Conservation (phyloP, 2,797 vertebrate genomes). For the Brachyalestes nurse region DNA sequence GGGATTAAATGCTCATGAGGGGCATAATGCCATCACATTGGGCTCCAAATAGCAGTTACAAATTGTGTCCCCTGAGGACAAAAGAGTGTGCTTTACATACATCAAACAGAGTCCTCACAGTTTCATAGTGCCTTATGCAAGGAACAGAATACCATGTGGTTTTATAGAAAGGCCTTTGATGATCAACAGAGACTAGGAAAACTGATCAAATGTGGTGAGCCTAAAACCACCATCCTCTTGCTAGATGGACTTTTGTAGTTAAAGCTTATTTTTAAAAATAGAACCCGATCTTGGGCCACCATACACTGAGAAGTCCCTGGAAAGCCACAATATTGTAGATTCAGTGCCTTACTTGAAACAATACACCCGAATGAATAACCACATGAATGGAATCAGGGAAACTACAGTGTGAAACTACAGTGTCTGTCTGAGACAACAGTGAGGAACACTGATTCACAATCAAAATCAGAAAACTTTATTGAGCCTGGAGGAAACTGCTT, state of each 20-base stretch:
- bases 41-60: not conserved
- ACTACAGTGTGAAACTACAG: no score
- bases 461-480: no score
- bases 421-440: no score
- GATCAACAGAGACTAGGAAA: not conserved
- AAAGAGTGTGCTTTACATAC: not conserved
- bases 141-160: not conserved
- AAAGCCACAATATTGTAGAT: no score
- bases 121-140: not conserved
- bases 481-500: no score
- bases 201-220: not conserved
- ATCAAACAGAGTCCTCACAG: not conserved
- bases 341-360: no score
- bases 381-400: no score
- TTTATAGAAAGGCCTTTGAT: not conserved
- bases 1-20: slow-evolving; percentile 31
- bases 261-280: not conserved
- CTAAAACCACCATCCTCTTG: not conserved
- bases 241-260: no score
- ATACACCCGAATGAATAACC: no score
- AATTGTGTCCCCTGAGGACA: not conserved
- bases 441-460: no score
- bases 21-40: slow-evolving; percentile 27
- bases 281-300: no score
- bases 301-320: no score